Percentiles rank a stretch among this genome's conserved stretches.
These are phyloP conservation scores for Priocnemis perturbator DNA, from an alignment of 2,888 invertebrate species.

Conservation along the genomic window DNA sequence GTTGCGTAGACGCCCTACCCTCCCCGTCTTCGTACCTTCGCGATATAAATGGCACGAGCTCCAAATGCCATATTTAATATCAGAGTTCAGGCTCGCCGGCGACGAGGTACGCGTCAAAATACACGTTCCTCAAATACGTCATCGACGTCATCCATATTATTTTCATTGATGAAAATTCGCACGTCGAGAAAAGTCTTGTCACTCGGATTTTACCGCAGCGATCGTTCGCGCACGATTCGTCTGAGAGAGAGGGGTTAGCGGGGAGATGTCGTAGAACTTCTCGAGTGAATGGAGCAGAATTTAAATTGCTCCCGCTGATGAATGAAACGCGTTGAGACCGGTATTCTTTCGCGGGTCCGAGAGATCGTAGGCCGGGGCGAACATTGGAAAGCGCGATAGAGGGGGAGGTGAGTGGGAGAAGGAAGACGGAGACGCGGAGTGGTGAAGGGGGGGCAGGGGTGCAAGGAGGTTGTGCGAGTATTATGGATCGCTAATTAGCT, in stretches of 20 bases:
- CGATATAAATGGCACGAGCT: background rate
- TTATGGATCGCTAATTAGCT: slow-evolving; percentile 40
- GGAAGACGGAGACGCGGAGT: slow-evolving; percentile 1
- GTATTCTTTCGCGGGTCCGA: too few relatives aligned
- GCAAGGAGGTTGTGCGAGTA: slow-evolving; percentile 9
- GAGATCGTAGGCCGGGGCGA: background rate
- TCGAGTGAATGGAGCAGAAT: too few relatives aligned
- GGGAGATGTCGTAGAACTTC: too few relatives aligned
- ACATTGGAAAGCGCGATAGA: background rate
- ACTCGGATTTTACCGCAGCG: too few relatives aligned
- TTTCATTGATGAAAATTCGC: too few relatives aligned
- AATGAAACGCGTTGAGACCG: too few relatives aligned
- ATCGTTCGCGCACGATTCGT: too few relatives aligned
- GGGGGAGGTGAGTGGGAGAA: too few relatives aligned
- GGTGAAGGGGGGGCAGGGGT: background rate
- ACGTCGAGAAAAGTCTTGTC: too few relatives aligned
- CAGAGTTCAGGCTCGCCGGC: slow-evolving; percentile 9
- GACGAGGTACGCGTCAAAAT: background rate
- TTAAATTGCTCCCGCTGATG: too few relatives aligned
- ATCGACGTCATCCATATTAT: too few relatives aligned
- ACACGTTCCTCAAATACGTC: background rate
- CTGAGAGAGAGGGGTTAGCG: too few relatives aligned
- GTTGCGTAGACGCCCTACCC: background rate
- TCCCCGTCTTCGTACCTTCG: background rate
- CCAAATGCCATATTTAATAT: slow-evolving; percentile 12